These are phyloP conservation scores for Orthosia gothica DNA, from an alignment of 2,888 invertebrate genomes.

Conservation along the genomic window DNA sequence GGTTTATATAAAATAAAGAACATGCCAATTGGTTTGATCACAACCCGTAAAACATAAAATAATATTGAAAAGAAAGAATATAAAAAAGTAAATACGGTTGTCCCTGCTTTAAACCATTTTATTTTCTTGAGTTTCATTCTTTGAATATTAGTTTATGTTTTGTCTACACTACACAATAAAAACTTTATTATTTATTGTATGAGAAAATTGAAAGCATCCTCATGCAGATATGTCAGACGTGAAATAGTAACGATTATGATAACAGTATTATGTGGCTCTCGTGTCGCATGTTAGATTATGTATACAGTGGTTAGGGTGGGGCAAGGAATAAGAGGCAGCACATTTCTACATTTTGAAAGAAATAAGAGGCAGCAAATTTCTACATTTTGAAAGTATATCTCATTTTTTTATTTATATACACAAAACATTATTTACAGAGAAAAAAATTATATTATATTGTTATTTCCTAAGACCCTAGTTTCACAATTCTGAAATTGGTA, in stretches of 20 bases:
- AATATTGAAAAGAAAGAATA: no score
- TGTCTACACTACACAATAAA: background rate
- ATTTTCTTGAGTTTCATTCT: no score
- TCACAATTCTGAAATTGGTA: no score
- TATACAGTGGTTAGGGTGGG: background rate
- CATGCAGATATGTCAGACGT: background rate
- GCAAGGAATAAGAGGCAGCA: background rate
- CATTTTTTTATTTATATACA: no score
- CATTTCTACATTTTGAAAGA: background rate
- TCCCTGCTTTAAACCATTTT: no score
- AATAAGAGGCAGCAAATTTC: background rate
- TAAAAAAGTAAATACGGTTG: no score
- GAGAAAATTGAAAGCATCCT: constrained; percentile 13
- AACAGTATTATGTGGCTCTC: constrained; percentile 11
- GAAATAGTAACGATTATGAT: constrained; percentile 34
- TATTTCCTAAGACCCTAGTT: no score
- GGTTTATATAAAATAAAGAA: no score
- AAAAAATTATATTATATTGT: no score
- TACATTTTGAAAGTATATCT: background rate
- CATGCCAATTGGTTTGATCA: no score
- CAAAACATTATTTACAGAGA: no score
- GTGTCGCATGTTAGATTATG: constrained; percentile 10
- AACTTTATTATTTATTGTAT: background rate
- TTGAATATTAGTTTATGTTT: background rate
- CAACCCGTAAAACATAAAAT: no score